Conservation (phyloP, 1,140 invertebrate species). For the Zaprionus davidi region DNA sequence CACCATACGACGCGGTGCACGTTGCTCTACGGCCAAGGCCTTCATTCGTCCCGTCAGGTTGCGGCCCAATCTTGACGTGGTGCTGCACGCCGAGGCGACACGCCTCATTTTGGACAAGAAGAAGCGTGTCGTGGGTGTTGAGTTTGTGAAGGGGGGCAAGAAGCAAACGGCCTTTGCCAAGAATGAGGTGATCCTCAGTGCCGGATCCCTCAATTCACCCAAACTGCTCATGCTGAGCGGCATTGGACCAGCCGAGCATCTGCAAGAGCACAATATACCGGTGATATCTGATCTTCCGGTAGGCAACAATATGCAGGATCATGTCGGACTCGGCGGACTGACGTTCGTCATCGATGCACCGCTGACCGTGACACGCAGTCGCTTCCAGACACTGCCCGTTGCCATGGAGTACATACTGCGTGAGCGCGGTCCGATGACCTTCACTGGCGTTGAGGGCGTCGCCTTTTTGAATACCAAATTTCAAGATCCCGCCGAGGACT, state of each 20-base stretch:
- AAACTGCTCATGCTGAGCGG: conserved; percentile 96
- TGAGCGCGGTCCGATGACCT: conserved; percentile 92
- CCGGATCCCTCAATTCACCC: conserved; percentile 92
- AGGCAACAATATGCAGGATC: conserved; percentile 91
- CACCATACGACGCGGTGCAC: conserved; percentile 92
- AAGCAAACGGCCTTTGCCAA: conserved; percentile 88
- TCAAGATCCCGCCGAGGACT: conserved; percentile 89
- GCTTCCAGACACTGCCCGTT: conserved; percentile 91
- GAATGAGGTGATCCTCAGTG: conserved; percentile 92
- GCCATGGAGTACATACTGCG: conserved; percentile 92
- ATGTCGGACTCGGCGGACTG: conserved; percentile 91
- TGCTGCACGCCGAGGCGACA: conserved; percentile 91
- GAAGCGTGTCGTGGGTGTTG: conserved; percentile 90
- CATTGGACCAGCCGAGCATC: conserved; percentile 91
- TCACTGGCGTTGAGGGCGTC: conserved; percentile 91
- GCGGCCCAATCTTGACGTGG: conserved; percentile 92
- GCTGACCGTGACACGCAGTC: conserved; percentile 90
- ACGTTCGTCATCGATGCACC: conserved; percentile 93
- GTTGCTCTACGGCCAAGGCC: conserved; percentile 95
- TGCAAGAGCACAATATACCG: conserved; percentile 90
- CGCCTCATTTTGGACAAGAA: conserved; percentile 89
- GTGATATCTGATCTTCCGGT: conserved; percentile 91
- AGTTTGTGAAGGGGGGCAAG: conserved; percentile 88
- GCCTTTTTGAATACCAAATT: conserved; percentile 94
- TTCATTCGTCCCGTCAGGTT: conserved; percentile 92